Conservation (phyloP, 1,140 invertebrate genomes). For the Trachelipus rathkii region DNA sequence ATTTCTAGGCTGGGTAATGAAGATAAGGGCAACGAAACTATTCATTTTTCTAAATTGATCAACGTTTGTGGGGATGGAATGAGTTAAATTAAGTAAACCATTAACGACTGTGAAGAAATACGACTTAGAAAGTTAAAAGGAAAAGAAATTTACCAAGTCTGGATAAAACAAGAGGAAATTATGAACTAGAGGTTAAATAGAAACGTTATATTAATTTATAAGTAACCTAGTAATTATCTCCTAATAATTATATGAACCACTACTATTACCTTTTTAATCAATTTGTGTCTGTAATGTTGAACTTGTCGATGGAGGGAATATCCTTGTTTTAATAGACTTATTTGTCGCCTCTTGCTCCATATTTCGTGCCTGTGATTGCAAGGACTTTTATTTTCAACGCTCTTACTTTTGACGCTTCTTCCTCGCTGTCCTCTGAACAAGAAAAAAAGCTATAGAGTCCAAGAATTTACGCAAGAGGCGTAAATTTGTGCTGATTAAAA, state of each 20-base stretch:
- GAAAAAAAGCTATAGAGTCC: no score
- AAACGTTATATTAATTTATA: background rate
- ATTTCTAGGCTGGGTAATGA: no score
- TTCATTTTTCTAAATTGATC: no score
- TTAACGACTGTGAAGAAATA: no score
- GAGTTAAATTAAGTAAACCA: no score
- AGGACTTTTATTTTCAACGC: conserved; percentile 94
- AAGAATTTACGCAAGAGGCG: no score
- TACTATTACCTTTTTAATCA: conserved; percentile 73
- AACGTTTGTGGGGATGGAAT: no score
- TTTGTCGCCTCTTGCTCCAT: conserved; percentile 85
- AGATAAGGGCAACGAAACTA: no score
- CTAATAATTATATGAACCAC: background rate
- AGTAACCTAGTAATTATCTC: no score
- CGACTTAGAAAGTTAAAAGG: background rate
- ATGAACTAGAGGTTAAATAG: background rate
- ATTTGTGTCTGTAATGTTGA: conserved; percentile 84
- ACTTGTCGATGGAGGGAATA: conserved; percentile 78
- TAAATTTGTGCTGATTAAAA: no score
- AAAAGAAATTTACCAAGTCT: background rate
- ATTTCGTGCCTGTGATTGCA: conserved; percentile 93
- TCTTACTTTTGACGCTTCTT: conserved; percentile 73
- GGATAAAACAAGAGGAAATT: background rate
- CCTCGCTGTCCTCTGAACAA: conserved; percentile 57
- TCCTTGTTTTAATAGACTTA: conserved; percentile 66